Evolutionary conservation across 2,888 invertebrate species (phyloP), one percentile per base, ranked within the genome.

Genomic region (Dilophus febrilis): DNA sequence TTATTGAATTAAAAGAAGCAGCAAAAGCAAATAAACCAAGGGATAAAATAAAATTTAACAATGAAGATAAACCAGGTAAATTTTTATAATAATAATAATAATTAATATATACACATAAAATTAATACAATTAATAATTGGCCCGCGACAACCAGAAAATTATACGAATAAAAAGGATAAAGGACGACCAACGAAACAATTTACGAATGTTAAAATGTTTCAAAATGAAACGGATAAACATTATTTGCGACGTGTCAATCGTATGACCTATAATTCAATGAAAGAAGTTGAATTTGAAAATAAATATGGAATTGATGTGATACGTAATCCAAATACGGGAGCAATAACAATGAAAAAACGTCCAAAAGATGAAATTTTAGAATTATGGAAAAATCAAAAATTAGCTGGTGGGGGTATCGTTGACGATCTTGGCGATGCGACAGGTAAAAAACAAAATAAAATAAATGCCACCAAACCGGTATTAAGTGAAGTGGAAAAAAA

Each of bases 201-300:
- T 31, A 66, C 70, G 10, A 47, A 66, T 4, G 67, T 83, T 45
- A 65, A 67, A 44, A 72, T 74, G 54, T 53, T 64, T 42, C 65
- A 70, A 1, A 73, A 72, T 1, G 84, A 85, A 61, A 65, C 66
- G 1, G 68, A 71, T 12, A 56, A 65, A n/a, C 63, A 63, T 7
- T 84, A 81, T 55, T 61, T 80, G 37, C 57, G 68, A 13, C 66
- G 84, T 40, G 74, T 84, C 27, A 71, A 72, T 52, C 67, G 67
- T 44, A 72, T 76, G 13, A 71, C 80, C 8, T 62, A 67, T 12
- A 67, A 72, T 13, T 70, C 72, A n/a, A 55, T 74, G 2, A 64
- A 66, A 32, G 77, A 77, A 55, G 65, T 70, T 1, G 62, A 65
- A 35, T 74, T 74, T 53, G 74, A 74, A 51, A 61, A 66, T 13